Evolutionary conservation across 2,888 invertebrate species (phyloP), one percentile per base, ranked within the genome.

Genomic region (Sinhomidia bicolor): DNA sequence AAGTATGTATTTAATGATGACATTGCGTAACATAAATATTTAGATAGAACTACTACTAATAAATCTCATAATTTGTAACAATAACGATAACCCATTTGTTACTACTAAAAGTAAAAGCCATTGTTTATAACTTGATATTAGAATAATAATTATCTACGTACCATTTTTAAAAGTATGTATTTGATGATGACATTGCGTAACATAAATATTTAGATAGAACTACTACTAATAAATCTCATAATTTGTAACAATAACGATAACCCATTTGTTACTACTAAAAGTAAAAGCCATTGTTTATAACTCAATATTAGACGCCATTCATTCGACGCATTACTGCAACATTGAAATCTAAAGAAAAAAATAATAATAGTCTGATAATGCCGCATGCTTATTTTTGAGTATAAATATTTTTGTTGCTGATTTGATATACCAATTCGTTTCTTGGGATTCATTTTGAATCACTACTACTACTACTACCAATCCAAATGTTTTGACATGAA

Each of bases 211-310:
- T n/a, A n/a, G n/a, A n/a, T n/a, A n/a, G n/a, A n/a, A n/a, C n/a
- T 5, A 1, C 0, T 44, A 47, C 47, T 47, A 74, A 26, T 44
- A 51, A n/a, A 14, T 65, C n/a, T 29, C 36, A 41, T 41, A 12
- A 6, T 81, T 41, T 23, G 5, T 44, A 12, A 2, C 17, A 23
- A n/a, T 65, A 23, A n/a, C 17, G 10, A 44, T 14, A 26, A 76
- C 62, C 78, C n/a, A 71, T 12, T 74, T 74, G 23, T 47, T 36
- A 36, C 12, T n/a, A n/a, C 4, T 36, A 51, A 65, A 20, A 41
- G 36, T 74, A 78, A 85, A 85, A 85, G 85, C 85, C 85, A 85
- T 85, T 85, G 76, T 85, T 85, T 85, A 78, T 29, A 32, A 51
- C 60, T 54, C 60, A 29, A 71, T 74, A 44, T 9, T 62, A 17